Evolutionary conservation across 2,797 vertebrate genomes (phyloP), one percentile per base, ranked within the genome.

Genomic region (Tolypeutes matacus): DNA sequence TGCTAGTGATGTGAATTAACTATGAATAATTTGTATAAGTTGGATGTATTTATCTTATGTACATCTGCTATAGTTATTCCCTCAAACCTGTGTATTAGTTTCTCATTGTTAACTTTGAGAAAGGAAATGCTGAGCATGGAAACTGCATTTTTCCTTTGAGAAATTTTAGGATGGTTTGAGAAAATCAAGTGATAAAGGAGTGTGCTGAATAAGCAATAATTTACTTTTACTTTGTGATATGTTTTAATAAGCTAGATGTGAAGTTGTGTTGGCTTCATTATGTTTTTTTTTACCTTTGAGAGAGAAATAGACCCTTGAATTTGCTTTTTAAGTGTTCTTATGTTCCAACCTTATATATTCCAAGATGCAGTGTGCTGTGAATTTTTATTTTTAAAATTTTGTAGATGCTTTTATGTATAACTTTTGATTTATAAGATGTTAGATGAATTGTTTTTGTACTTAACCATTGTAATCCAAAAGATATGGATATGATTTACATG

Each of bases 201-300:
- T 97, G 94, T 97, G 93, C 97, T 97, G 97, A 97, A 97, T 98
- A 98, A 97, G 98, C 98, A 98, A 97, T 98, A 98, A 98, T 94
- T 97, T 89, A 76, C 93, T 97, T 93, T 84, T 88, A 91, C 88
- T 96, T 92, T 96, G 97, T 98, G 97, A 96, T 82, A 18, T 75
- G n/a, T 97, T 97, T 96, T 93, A 97, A 96, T 72, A 96, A 84
- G 92, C 92, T 93, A 60, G 56, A 39, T 70, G 85, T n/a, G n/a
- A n/a, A 88, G 81, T 51, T 91, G 25, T 60, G 51, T 80, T 82
- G 93, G 73, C 86, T 94, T 97, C 78, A 72, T 96, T 97, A 96
- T 93, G 42, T 92, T 94, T 39, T 91, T 92, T 93, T 70, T n/a
- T n/a, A 56, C 97, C 88, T 97, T 91, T 96, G 72, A 95, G 89